Base-by-base conservation (phyloP, 1,140 invertebrate species). In the Apis dorsata region DNA sequence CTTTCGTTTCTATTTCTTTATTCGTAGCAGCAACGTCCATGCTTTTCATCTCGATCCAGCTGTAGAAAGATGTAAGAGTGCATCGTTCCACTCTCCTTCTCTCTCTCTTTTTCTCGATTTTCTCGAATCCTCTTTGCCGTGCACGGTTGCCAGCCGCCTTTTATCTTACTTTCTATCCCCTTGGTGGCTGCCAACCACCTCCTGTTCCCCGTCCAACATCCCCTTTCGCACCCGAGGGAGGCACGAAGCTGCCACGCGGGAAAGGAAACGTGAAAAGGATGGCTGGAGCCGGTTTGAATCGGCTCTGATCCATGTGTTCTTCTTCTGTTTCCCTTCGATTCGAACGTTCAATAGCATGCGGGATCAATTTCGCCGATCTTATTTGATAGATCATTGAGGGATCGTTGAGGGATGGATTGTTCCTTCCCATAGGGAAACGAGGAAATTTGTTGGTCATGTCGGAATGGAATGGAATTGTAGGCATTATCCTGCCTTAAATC, bases 81-180 rank as follows among this genome's bases (percentile, higher is more conserved):
- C 79, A 66, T 75, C 74, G 21, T 86, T 75, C 63, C 75, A 59
- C 74, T 78, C 53, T 79, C 72, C 34, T 44, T 80, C 34, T 85
- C 21, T 60, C 21, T 60, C 59, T 60, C 59, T 60, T 11, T 62
- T 12, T 62, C 70, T 83, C 85, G 79, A 83, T 86, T 86, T 86
- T 86, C 85, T 75, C 80, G 44, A 86, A 86, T 81, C 63, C 84
- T 60, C 55, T 62, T 71, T 75, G 11, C 70, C 57, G 28, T 66
- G 49, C n/a, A 60, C 49, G 28, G 70, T 55, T 59, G 9, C 19
- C 57, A 57, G 59, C n/a, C 21, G 49, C 55, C 57, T 55, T 70
- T 71, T 71, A 55, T 66, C 66, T 24, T 62, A n/a, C 73, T 44
- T 55, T 57, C 24, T 34, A 57, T 44, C 11, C 55, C 28, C 63